Base-by-base conservation (phyloP, 2,797 vertebrate genomes). In the Semotilus atromaculatus region DNA sequence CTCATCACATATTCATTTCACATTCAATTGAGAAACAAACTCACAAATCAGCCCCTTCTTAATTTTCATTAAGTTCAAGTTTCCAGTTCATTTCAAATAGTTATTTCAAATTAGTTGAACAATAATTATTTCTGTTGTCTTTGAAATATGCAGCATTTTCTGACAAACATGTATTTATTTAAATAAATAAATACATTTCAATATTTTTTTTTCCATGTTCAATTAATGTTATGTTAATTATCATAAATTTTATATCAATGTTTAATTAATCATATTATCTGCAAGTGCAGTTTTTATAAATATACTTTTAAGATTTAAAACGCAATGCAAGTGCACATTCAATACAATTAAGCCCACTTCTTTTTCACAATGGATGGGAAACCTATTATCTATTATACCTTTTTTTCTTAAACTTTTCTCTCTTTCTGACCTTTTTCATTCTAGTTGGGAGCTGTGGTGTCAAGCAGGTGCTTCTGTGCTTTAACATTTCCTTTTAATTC, bases 401-500 rank as follows among this genome's bases (percentile, higher is more conserved):
- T 60, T 82, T 71, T 78, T 70, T 23, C 60, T 82, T 53, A 6
- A n/a, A 18, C 53, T 60, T 83, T 60, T 86, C 79, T 43, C 71
- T 80, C 19, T 62, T 77, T 87, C 62, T 55, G 62, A n/a, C 45
- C 48, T 58, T 85, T 84, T 88, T 73, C 75, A 3, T 89, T 87
- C 70, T 83, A 85, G 81, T 89, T 66, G 51, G 64, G 72, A 86
- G 70, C 88, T 91, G 84, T 90, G 87, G 84, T 87, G 88, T 90
- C 89, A 90, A 90, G 58, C 87, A 88, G 83, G 40, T 26, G 85
- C 82, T 81, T 86, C 34, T 82, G 62, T 51, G 43, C 51, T 71
- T 45, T 76, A 48, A 16, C 26, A 14, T 77, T 82, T 85, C 48
- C 43, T 86, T 34, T 58, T 70, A 48, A 36, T 86, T 38, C 40